phyloP scores from a whole-genome alignment of 2,797 vertebrate species.

The Coregonus sp. region DNA sequence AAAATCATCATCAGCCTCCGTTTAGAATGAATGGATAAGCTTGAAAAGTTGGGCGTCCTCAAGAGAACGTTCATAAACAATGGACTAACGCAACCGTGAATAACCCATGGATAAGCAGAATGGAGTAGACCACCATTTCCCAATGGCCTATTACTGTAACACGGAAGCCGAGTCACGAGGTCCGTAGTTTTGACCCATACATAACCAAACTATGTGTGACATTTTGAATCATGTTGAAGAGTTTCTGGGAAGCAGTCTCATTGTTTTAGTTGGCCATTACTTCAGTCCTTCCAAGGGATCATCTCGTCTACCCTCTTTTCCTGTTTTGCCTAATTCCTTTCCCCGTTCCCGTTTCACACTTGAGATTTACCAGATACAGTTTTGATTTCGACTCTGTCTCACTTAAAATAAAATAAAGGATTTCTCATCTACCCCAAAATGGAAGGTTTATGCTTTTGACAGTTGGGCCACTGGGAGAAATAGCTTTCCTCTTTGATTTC shows the following conservation, averaged over 20 bases:
- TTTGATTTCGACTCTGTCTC: not conserved
- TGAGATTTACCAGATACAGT: not conserved
- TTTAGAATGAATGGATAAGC: too few relatives aligned
- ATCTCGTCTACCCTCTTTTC: conserved; percentile 12
- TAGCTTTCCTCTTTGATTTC: not conserved
- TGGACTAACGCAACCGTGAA: not conserved
- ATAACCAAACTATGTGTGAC: not conserved
- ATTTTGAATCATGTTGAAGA: not conserved
- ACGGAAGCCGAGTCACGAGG: too few relatives aligned
- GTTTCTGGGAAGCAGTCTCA: conserved; percentile 18
- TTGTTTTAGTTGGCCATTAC: conserved; percentile 27
- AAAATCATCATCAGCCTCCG: too few relatives aligned
- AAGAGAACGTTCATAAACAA: not conserved
- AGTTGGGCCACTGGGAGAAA: not conserved
- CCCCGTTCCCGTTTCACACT: conserved; percentile 35
- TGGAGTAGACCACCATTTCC: not conserved
- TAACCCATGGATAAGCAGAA: not conserved
- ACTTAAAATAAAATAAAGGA: not conserved
- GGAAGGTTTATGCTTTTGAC: not conserved
- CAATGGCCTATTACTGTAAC: too few relatives aligned
- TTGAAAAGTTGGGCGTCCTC: too few relatives aligned
- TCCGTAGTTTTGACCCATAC: too few relatives aligned
- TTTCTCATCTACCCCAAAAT: conserved; percentile 14
- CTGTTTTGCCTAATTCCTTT: conserved; percentile 20
- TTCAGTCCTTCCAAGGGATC: conserved; percentile 14